These are phyloP conservation scores for Syngnathus scovelli DNA, from an alignment of 2,113 vertebrate species.

Conservation along the genomic window DNA sequence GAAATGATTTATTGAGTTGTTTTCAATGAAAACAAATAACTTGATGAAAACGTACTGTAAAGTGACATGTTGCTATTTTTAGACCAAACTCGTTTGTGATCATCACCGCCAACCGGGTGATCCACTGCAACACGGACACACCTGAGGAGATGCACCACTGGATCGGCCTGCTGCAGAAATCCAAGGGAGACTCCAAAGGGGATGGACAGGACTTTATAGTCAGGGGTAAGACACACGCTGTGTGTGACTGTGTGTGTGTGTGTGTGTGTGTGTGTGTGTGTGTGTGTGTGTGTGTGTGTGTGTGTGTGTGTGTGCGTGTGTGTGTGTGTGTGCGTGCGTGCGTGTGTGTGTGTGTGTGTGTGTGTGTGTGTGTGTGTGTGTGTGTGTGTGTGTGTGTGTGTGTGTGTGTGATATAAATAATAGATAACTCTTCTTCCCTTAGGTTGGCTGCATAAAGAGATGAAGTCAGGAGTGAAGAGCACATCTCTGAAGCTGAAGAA, in stretches of 20 bases:
- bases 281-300: no score
- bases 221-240: conserved; percentile 71
- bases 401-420: no score
- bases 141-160: conserved; percentile 94
- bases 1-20: no score
- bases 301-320: no score
- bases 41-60: neutral
- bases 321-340: no score
- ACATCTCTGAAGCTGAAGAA: conserved; percentile 88
- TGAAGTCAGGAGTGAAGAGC: conserved; percentile 81
- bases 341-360: no score
- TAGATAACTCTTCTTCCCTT: neutral
- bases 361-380: no score
- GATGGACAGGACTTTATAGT: conserved; percentile 89
- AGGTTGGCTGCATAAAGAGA: conserved; percentile 91
- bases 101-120: conserved; percentile 89
- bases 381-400: no score
- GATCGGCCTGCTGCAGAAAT: conserved; percentile 89
- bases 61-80: conserved; percentile 7
- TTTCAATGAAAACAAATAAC: no score
- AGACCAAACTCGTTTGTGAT: conserved; percentile 94
- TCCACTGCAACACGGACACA: conserved; percentile 88
- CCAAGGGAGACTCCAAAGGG: conserved; percentile 80
- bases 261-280: no score
- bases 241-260: no score